These are phyloP conservation scores for Sebastes wilsoni DNA, from an alignment of 2,797 vertebrate genomes.

Conservation along the genomic window DNA sequence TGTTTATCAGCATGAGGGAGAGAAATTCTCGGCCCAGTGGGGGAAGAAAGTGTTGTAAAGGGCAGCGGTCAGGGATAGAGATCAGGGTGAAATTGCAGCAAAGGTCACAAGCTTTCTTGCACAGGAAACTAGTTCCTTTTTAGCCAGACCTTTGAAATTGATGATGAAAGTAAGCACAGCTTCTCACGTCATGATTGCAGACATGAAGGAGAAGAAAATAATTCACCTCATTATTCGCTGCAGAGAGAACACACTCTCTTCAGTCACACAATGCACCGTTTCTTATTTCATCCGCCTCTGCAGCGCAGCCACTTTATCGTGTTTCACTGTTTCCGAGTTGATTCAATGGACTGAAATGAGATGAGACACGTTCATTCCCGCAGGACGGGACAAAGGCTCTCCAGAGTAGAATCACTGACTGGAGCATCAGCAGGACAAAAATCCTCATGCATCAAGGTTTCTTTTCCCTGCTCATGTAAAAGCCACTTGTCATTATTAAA, in stretches of 20 bases:
- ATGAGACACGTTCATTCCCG: conserved; percentile 54
- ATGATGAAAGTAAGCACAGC: neutral
- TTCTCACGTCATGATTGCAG: conserved; percentile 6
- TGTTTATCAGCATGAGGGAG: conserved; percentile 26
- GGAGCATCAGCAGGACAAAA: conserved; percentile 4
- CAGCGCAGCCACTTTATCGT: conserved; percentile 39
- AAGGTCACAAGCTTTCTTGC: conserved; percentile 48
- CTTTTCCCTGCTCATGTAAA: conserved; percentile 13
- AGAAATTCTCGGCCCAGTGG: conserved; percentile 3
- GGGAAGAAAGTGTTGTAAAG: neutral
- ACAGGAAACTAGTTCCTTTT: conserved; percentile 23
- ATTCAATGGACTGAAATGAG: conserved; percentile 63
- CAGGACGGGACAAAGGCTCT: conserved; percentile 43
- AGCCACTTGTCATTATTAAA: conserved; percentile 26
- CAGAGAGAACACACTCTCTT: conserved; percentile 2
- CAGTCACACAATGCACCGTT: neutral
- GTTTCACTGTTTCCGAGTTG: conserved; percentile 42
- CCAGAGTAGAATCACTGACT: conserved; percentile 25
- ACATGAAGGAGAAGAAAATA: neutral
- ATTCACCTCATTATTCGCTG: conserved; percentile 20
- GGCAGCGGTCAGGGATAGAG: conserved; percentile 18
- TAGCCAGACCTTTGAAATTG: conserved; percentile 31
- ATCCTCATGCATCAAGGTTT: conserved; percentile 43
- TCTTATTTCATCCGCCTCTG: conserved; percentile 29
- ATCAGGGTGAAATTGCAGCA: conserved; percentile 32